Evolutionary conservation across 1,140 invertebrate genomes (phyloP), one percentile per base, ranked within the genome.

Genomic region (Arctopsyche grandis): DNA sequence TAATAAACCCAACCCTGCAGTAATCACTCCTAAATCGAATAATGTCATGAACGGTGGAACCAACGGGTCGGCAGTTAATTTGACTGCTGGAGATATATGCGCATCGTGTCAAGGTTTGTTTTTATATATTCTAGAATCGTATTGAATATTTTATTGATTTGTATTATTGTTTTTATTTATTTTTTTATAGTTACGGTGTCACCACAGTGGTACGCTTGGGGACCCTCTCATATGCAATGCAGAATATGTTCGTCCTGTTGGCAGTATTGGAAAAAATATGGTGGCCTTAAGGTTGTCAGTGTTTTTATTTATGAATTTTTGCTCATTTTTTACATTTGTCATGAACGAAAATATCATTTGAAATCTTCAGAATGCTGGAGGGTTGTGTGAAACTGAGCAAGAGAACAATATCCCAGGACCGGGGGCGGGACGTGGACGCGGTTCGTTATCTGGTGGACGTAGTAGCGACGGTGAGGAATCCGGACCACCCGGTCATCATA

Each of bases 181-280:
- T 26, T 70, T 70, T 29, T 66, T 66, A 26, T 22, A 93, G 92
- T 90, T 70, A 92, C 93, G 79, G 90, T 91, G 66, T 95, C 94
- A 80, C 90, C 89, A 80, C 96, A 99, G 87, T 99, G 98, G 98
- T 99, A 98, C 85, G 91, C 96, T 22, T 99, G 97, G 97, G 96
- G 95, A 66, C 96, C 96, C 52, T 91, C 94, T 43, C 93, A 96
- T 84, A 91, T 95, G 89, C 94, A 97, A 84, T 96, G 95, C 87
- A 93, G 97, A 80, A 88, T 99, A 10, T 99, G 98, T 89, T 93
- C 94, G 80, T 89, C 91, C 1, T 99, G 98, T 88, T 99, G 98
- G 98, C 92, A 92, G 43, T 98, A 99, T 86, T 99, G 98, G 97
- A 99, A 99, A 87, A 98, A 99, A 86, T 98, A 98, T 88, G 98